Percentiles rank a stretch among this genome's conserved stretches.
Conservation (phyloP, 30 jellyfish, hydroid and myxozoan species). For the Hydractinia echinata region DNA sequence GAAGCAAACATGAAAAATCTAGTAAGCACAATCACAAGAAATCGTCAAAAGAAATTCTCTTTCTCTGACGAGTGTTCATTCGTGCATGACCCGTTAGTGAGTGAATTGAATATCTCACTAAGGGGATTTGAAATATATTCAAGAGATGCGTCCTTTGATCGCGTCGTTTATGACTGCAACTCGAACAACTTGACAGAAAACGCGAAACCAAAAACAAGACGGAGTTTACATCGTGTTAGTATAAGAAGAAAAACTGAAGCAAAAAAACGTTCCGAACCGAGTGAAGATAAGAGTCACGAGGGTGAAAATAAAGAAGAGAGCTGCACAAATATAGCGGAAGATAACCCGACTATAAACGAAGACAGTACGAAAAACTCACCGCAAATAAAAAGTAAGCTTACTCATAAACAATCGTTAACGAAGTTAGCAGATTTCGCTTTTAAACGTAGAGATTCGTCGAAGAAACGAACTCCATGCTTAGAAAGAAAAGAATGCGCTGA, state of each 20-base stretch:
- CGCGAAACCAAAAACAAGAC: not conserved
- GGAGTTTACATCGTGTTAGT: not conserved
- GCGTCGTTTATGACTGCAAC: not conserved
- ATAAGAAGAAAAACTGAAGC: not conserved
- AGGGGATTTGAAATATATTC: not conserved
- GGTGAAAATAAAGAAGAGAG: not conserved
- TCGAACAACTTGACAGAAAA: not conserved
- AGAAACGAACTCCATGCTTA: too few species aligned
- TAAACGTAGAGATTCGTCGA: too few species aligned
- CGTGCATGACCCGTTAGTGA: constrained; percentile 1
- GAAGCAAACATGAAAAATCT: too few species aligned
- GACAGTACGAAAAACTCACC: not conserved
- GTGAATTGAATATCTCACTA: constrained; percentile 5
- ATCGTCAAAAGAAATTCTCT: constrained; percentile 7
- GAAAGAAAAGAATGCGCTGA: too few species aligned
- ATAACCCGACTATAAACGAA: not conserved
- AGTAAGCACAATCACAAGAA: not conserved
- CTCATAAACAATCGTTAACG: too few species aligned
- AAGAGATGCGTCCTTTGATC: not conserved
- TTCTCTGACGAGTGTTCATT: not conserved
- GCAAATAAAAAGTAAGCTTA: too few species aligned
- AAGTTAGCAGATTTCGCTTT: too few species aligned
- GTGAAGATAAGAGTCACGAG: not conserved
- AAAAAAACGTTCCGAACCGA: not conserved
- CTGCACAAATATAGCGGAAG: not conserved